A percentile compares a stretch with the other conserved stretches of the same genome.
Conservation (phyloP, 2,888 invertebrate genomes). For the Falcaria lacertinaria region DNA sequence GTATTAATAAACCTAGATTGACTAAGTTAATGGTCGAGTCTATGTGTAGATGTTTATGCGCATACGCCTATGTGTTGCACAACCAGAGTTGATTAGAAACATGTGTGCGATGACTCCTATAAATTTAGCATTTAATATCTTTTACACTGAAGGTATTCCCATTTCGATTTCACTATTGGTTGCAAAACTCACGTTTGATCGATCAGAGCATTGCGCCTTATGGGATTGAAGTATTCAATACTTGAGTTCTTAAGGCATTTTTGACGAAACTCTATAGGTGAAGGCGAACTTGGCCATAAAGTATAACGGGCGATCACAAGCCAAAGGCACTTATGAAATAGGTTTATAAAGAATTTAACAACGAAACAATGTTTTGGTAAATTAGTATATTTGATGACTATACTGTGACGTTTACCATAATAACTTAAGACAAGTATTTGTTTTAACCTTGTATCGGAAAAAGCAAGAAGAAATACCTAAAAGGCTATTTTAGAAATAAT, state of each 20-base stretch:
- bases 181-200: slow-evolving; percentile 15
- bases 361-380: too few species aligned
- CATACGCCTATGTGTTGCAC: slow-evolving; percentile 38
- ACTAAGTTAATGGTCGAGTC: too few species aligned
- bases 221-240: neutral
- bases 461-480: too few species aligned
- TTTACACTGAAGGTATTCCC: slow-evolving; percentile 43
- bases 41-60: slow-evolving; percentile 19
- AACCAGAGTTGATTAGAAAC: slow-evolving; percentile 47
- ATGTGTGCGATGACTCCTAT: slow-evolving; percentile 35
- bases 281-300: slow-evolving; percentile 1
- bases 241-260: neutral
- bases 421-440: too few species aligned
- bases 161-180: slow-evolving; percentile 22
- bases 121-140: slow-evolving; percentile 45
- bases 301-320: neutral
- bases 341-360: too few species aligned
- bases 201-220: neutral
- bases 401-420: too few species aligned
- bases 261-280: slow-evolving; percentile 1
- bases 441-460: too few species aligned
- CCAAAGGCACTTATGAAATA: too few species aligned
- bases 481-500: too few species aligned
- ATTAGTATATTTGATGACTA: too few species aligned
- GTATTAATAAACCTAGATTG: too few species aligned